Conservation (phyloP, 2,113 vertebrate species). For the Dasyurus viverrinus region DNA sequence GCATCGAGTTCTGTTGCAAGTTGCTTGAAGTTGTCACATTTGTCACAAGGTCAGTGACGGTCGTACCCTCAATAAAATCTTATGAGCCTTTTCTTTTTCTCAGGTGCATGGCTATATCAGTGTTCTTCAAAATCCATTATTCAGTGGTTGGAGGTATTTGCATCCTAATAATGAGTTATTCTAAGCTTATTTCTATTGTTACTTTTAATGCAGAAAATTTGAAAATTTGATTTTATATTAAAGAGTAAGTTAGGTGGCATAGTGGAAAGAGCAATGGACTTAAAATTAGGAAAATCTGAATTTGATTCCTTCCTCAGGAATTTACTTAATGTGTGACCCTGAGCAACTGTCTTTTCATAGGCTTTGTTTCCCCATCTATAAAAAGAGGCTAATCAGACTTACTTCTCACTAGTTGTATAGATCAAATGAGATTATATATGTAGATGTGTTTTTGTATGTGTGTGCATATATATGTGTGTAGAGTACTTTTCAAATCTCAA, state of each 20-base stretch:
- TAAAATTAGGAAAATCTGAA: neutral
- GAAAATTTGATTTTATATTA: neutral
- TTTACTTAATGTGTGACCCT: neutral
- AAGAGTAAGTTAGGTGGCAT: neutral
- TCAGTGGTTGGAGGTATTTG: neutral
- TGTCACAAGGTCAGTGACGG: neutral
- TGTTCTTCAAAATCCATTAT: neutral
- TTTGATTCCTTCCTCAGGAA: neutral
- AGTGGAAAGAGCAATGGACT: neutral
- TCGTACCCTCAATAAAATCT: neutral
- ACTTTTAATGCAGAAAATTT: slow-evolving; percentile 29
- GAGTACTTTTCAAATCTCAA: neutral
- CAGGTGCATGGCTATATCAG: neutral
- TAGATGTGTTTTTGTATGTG: no score
- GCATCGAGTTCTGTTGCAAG: neutral
- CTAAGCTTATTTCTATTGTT: neutral
- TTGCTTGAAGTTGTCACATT: neutral
- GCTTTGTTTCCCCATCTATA: neutral
- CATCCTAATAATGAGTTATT: neutral
- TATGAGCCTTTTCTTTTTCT: neutral
- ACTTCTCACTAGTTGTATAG: neutral
- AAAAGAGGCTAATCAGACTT: neutral
- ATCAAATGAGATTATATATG: neutral
- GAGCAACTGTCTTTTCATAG: neutral
- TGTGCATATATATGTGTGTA: neutral